Percentiles rank a stretch among this genome's conserved stretches.
phyloP scores from a whole-genome alignment of 2,113 vertebrate genomes.

The Telmatochromis brachygnathus region DNA sequence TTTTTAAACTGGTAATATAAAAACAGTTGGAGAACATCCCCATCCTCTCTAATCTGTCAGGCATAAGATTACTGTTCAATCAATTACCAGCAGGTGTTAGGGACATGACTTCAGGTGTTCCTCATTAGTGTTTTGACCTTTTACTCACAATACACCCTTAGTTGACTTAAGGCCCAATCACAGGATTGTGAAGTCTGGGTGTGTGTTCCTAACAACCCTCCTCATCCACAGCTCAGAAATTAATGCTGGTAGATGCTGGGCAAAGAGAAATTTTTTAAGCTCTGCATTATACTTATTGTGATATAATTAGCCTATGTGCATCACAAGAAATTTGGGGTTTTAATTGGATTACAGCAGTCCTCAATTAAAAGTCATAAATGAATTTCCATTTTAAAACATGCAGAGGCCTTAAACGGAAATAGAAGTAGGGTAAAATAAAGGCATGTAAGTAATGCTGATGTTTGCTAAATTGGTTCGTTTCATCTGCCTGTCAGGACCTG shows the following conservation, averaged over 20 bases:
- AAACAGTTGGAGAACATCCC: neutral
- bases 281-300: neutral
- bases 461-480: neutral
- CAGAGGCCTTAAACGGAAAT: neutral
- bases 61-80: neutral
- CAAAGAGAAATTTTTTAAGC: neutral
- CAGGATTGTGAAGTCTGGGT: neutral
- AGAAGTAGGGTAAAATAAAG: neutral
- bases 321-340: neutral
- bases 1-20: neutral
- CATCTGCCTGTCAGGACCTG: neutral
- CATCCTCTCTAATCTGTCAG: neutral
- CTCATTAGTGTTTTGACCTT: neutral
- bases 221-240: neutral
- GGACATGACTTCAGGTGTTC: neutral
- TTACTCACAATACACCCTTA: neutral
- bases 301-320: neutral
- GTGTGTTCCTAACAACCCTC: neutral
- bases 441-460: neutral
- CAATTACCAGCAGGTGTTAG: neutral
- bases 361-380: neutral
- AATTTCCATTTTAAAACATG: neutral
- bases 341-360: neutral
- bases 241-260: neutral
- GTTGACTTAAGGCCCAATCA: fast-evolving